Evolutionary conservation across 2,797 vertebrate genomes (phyloP), one percentile per base, ranked within the genome.

Genomic region (Meda fulgida): DNA sequence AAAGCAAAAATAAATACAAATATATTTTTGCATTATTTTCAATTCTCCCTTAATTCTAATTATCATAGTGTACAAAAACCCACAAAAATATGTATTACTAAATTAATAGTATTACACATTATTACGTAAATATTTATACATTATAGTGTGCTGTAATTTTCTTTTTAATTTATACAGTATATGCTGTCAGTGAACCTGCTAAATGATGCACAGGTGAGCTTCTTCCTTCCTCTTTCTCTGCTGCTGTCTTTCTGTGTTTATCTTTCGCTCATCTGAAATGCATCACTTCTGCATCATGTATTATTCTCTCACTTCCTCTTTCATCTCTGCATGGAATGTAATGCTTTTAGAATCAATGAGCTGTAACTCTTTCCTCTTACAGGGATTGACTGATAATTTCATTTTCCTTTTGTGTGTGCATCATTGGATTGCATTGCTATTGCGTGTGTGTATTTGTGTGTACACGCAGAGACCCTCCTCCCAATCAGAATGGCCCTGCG

Each of bases 351-450:
- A 10, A 53, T 40, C 3, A 16, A 76, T 43, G 26, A 43, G 80
- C 38, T 70, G 16, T 81, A 43, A 58, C 69, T 53, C 13, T 76
- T 73, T 29, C 21, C 38, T 26, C 60, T 63, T 29, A 13, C 29
- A 43, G 23, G 43, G 9, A n/a, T 23, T 26, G 38, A 71, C 29
- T 36, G 40, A 76, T 71, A 10, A 65, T 79, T 72, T 21, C 4
- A 43, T 73, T 65, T 34, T 65, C 43, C 83, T n/a, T 34, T 67
- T 48, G 14, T 48, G 46, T 78, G 77, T 78, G 72, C 78, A 69
- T 81, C 85, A 46, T 10, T 78, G 55, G 46, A 70, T 51, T 81
- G 66, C 31, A 55, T 76, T 69, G 75, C 78, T 29, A 21, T 26
- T 38, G 55, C 78, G 58, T 46, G 78, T 2, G 36, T 40, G 63